These are phyloP conservation scores for Drosophila tanythrix DNA, from an alignment of 2,888 invertebrate genomes.

Conservation along the genomic window DNA sequence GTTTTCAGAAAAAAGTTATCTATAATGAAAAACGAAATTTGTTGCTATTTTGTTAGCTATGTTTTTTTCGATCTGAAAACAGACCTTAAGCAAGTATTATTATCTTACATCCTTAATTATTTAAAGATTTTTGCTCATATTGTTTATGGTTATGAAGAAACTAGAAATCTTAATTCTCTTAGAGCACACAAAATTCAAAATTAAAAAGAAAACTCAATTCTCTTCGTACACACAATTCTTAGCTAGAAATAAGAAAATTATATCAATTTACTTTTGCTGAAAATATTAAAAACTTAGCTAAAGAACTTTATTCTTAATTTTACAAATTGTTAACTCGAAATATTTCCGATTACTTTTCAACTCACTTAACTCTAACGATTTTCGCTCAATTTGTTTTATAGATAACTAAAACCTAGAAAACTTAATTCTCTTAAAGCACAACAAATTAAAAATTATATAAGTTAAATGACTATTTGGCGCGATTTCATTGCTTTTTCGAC, in stretches of 20 bases:
- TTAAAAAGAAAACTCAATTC: neutral
- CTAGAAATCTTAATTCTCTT: neutral
- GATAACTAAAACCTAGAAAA: neutral
- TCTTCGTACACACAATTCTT: neutral
- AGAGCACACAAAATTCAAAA: neutral
- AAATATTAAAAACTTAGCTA: neutral
- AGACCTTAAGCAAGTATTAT: neutral
- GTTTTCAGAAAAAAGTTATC: neutral
- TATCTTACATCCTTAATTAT: neutral
- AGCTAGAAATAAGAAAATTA: neutral
- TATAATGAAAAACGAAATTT: neutral
- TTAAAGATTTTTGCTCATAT: neutral
- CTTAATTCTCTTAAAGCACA: neutral
- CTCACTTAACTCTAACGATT: neutral
- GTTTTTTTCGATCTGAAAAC: neutral
- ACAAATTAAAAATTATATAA: neutral
- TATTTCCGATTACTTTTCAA: neutral
- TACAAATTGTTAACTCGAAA: neutral
- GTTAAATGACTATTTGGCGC: neutral
- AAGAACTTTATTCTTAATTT: neutral
- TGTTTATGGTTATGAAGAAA: neutral
- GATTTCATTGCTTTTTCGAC: slow-evolving; percentile 34
- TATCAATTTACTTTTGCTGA: neutral
- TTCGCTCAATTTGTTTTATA: neutral
- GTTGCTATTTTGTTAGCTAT: neutral